A percentile compares a stretch with the other conserved stretches of the same genome.
Conservation (phyloP, 2,888 invertebrate species). For the Philereme transversata region DNA sequence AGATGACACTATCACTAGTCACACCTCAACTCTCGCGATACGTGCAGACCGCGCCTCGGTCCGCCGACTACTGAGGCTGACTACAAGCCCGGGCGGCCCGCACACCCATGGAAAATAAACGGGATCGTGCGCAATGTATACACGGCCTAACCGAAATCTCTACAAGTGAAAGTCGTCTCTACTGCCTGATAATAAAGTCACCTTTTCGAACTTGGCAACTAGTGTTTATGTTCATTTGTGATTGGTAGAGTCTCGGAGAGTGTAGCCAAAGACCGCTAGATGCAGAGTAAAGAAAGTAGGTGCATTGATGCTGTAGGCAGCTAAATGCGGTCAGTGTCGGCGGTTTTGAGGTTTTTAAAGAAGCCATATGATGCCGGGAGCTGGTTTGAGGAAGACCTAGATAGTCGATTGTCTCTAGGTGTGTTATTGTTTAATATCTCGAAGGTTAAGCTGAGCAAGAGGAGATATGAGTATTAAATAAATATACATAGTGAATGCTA, state of each 20-base stretch:
- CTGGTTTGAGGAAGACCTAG: conserved; percentile 3
- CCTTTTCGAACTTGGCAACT: conserved; percentile 22
- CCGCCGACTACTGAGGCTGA: conserved; percentile 56
- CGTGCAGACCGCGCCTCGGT: conserved; percentile 54
- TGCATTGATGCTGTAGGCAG: conserved; percentile 74
- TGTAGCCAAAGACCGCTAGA: conserved; percentile 60
- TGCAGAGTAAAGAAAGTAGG: conserved; percentile 80
- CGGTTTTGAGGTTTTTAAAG: conserved; percentile 56
- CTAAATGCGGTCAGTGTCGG: conserved; percentile 68
- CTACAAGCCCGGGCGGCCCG: conserved; percentile 36
- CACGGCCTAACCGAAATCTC: conserved; percentile 51
- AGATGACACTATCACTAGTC: conserved; percentile 36
- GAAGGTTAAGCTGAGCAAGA: background rate
- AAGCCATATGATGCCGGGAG: conserved; percentile 19
- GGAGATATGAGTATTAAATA: too few relatives aligned
- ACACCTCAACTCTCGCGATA: conserved; percentile 39
- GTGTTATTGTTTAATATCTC: background rate
- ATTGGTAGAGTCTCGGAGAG: conserved; percentile 39
- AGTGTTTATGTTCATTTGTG: conserved; percentile 52
- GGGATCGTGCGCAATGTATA: conserved; percentile 60
- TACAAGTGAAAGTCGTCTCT: conserved; percentile 48
- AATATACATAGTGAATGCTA: too few relatives aligned
- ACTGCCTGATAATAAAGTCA: conserved; percentile 32
- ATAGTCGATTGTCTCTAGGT: conserved; percentile 12
- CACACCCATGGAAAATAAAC: conserved; percentile 64